phyloP scores from a whole-genome alignment of 2,113 vertebrate species.

The Zosterops pallidus region DNA sequence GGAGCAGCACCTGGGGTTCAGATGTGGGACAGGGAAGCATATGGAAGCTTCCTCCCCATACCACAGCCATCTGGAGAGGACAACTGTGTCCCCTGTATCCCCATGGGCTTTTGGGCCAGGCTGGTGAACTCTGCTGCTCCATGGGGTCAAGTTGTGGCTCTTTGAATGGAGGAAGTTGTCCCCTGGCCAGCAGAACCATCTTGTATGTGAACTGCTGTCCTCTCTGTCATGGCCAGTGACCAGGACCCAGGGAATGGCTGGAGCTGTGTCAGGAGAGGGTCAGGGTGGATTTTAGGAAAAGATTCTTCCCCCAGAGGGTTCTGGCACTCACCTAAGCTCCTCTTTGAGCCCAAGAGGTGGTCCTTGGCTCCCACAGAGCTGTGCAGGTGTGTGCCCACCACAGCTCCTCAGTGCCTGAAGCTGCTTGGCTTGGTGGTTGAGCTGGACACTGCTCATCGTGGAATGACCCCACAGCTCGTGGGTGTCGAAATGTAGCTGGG shows the following conservation, averaged over 20 bases:
- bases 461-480: not conserved
- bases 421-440: not conserved
- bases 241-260: not conserved
- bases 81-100: not conserved
- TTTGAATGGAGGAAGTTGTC: not conserved
- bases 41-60: accelerated
- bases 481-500: not conserved
- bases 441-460: accelerated
- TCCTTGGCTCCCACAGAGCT: not conserved
- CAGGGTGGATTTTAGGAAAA: accelerated
- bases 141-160: not conserved
- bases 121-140: not conserved
- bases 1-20: not conserved
- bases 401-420: not conserved
- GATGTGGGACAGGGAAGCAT: not conserved
- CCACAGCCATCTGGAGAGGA: not conserved
- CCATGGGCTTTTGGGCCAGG: not conserved
- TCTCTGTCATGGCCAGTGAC: not conserved
- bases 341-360: not conserved
- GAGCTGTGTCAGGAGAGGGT: accelerated
- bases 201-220: not conserved
- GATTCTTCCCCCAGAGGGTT: not conserved
- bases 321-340: not conserved
- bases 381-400: not conserved
- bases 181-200: not conserved